Percentiles rank a stretch among this genome's conserved stretches.
phyloP scores from a whole-genome alignment of 2,888 invertebrate genomes.

The Euproctis similis region DNA sequence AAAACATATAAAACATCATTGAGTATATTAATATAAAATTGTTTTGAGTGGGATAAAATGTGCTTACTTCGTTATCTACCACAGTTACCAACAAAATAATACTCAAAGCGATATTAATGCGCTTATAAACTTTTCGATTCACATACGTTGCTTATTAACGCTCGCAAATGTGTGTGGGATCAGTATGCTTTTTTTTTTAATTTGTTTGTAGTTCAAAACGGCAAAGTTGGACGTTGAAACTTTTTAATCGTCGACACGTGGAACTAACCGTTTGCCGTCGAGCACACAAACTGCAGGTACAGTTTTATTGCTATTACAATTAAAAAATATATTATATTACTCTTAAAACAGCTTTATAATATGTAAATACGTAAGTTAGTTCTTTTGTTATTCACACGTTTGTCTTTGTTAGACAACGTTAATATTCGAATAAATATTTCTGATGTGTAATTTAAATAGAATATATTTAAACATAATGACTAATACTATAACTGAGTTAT shows the following conservation, averaged over 20 bases:
- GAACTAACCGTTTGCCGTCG: constrained; percentile 34
- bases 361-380: no score
- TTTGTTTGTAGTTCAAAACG: constrained; percentile 38
- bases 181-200: constrained; percentile 34
- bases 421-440: no score
- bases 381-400: no score
- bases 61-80: constrained; percentile 25
- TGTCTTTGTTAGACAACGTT: no score
- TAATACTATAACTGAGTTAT: no score
- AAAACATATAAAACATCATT: no score
- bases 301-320: constrained; percentile 30
- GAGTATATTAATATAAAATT: no score
- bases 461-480: no score
- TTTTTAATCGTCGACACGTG: constrained; percentile 43
- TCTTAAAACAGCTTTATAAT: no score
- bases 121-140: constrained; percentile 32
- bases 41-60: constrained; percentile 7
- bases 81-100: constrained; percentile 25
- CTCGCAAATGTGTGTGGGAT: constrained; percentile 17
- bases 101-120: constrained; percentile 29
- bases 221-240: constrained; percentile 43
- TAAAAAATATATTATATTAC: no score
- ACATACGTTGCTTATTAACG: constrained; percentile 30
- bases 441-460: no score
- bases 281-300: constrained; percentile 25